Percentiles rank a stretch among this genome's conserved stretches.
phyloP scores from a whole-genome alignment of 2,113 vertebrate genomes.

The Pelmatolapia mariae region DNA sequence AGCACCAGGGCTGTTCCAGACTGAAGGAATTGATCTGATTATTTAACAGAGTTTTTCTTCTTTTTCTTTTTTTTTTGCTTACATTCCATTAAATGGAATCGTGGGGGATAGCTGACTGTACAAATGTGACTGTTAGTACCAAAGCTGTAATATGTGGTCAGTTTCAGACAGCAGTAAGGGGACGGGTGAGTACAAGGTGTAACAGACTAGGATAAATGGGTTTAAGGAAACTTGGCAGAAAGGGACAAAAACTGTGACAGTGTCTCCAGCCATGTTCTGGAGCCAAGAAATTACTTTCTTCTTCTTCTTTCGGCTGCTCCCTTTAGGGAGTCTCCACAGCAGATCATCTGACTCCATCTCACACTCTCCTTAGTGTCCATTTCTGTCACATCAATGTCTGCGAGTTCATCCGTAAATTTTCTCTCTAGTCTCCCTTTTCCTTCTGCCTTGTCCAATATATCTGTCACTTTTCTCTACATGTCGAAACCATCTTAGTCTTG shows the following conservation, averaged over 20 bases:
- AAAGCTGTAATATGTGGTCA: background rate
- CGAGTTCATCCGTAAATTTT: background rate
- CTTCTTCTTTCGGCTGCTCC: background rate
- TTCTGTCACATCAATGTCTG: background rate
- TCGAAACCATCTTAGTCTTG: fast-evolving
- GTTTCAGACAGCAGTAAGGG: background rate
- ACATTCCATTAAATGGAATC: background rate
- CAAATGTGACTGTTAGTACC: background rate
- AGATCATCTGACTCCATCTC: background rate
- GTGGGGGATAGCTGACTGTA: background rate
- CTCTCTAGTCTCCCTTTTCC: background rate
- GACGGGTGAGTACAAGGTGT: background rate
- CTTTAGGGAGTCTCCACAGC: background rate
- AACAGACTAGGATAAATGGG: background rate
- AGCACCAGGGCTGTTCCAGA: background rate
- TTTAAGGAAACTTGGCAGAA: background rate
- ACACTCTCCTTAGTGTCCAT: background rate
- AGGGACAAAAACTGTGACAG: background rate
- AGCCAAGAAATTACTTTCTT: background rate
- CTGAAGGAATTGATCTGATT: background rate
- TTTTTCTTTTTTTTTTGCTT: background rate
- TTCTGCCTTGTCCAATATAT: background rate
- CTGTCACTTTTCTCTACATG: background rate
- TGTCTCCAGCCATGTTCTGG: background rate
- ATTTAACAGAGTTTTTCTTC: background rate